These are phyloP conservation scores for Diadema setosum DNA, from an alignment of 35 echinoderm and acorn worm genomes.

Conservation along the genomic window DNA sequence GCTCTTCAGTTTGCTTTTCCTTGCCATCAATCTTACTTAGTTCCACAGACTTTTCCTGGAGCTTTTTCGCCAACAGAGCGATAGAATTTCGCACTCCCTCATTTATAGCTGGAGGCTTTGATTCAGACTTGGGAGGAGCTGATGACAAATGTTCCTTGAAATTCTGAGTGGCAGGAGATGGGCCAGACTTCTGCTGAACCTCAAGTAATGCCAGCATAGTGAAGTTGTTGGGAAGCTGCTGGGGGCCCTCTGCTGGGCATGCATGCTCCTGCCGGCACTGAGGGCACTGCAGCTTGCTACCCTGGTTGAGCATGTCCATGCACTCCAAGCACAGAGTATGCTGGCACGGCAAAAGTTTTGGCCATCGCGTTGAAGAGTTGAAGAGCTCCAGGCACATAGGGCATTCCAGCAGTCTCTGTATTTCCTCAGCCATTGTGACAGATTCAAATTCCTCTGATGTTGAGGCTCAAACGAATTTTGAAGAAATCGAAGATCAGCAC, in stretches of 20 bases:
- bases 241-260: constrained; percentile 42
- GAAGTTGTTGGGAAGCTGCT: constrained; percentile 86
- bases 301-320: constrained; percentile 58
- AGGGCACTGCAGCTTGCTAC: constrained; percentile 65
- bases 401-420: constrained; percentile 87
- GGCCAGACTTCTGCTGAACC: constrained; percentile 56
- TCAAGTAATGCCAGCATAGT: constrained; percentile 89
- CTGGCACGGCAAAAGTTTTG: constrained; percentile 87
- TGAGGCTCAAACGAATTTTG: neutral
- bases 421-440: constrained; percentile 84
- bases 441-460: neutral
- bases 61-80: constrained; percentile 47
- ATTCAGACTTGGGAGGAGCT: neutral
- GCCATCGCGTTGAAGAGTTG: constrained; percentile 36
- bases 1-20: constrained; percentile 54
- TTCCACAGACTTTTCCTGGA: constrained; percentile 68
- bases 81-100: constrained; percentile 62
- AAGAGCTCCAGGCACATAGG: constrained; percentile 89
- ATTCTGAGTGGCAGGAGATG: neutral
- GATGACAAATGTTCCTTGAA: neutral
- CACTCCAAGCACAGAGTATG: constrained; percentile 87
- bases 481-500: neutral
- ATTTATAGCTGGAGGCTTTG: constrained; percentile 14
- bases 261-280: constrained; percentile 68
- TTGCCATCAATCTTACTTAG: constrained; percentile 63